Conservation (phyloP, 2,888 invertebrate species). For the Dolichomitus sp. region DNA sequence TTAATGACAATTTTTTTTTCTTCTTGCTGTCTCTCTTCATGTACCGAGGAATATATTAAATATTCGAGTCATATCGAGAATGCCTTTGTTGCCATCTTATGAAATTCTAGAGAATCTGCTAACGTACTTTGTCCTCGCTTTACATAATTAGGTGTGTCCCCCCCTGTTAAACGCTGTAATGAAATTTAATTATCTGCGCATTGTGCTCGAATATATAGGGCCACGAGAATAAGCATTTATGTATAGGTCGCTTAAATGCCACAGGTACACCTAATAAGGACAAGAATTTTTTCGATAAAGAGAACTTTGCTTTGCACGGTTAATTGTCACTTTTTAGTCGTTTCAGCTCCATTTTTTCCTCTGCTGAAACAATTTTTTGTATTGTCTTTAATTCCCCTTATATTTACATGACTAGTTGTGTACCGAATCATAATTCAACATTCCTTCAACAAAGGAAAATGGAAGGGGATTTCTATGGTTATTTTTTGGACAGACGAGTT, state of each 20-base stretch:
- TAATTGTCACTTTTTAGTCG: slow-evolving; percentile 8
- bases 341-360: background rate
- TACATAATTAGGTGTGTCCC: slow-evolving; percentile 46
- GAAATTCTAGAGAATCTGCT: slow-evolving; percentile 18
- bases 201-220: slow-evolving; percentile 3
- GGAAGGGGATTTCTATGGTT: background rate
- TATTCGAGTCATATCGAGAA: slow-evolving; percentile 15
- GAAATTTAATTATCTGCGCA: slow-evolving; percentile 54
- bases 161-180: slow-evolving; percentile 28
- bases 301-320: background rate
- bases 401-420: background rate
- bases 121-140: background rate
- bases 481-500: too few relatives aligned
- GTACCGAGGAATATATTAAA: slow-evolving; percentile 17
- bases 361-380: background rate
- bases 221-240: slow-evolving; percentile 27
- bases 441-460: too few relatives aligned
- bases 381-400: background rate
- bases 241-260: slow-evolving; percentile 1
- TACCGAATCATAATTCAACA: too few relatives aligned
- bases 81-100: slow-evolving; percentile 49
- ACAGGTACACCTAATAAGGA: slow-evolving; percentile 7
- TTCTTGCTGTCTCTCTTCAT: background rate
- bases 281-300: background rate
- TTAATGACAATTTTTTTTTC: slow-evolving; percentile 19